phyloP scores from a whole-genome alignment of 2,797 vertebrate species.

The Aulostomus chinensis region DNA sequence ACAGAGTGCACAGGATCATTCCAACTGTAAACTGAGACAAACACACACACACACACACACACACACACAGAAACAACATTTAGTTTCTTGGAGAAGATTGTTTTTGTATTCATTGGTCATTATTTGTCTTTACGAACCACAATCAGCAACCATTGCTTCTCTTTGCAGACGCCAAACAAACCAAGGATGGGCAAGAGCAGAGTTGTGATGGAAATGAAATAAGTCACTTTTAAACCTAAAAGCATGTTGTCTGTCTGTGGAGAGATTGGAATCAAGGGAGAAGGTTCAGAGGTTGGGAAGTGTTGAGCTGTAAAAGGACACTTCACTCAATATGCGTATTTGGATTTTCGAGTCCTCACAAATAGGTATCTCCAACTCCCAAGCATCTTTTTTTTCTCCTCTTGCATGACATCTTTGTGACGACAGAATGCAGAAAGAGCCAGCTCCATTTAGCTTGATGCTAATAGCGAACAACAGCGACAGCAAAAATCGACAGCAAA shows the following conservation, averaged over 20 bases:
- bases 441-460: no score
- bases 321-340: no score
- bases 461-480: no score
- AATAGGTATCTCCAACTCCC: no score
- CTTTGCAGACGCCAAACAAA: constrained; percentile 40
- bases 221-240: neutral
- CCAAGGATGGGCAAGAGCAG: constrained; percentile 42
- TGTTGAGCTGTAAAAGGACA: neutral
- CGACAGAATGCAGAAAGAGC: no score
- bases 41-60: constrained; percentile 1
- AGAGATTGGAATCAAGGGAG: constrained; percentile 4
- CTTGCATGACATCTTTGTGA: no score
- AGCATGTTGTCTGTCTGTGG: constrained; percentile 10
- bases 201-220: constrained; percentile 9
- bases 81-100: neutral
- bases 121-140: constrained; percentile 40
- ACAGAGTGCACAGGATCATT: constrained; percentile 44
- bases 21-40: constrained; percentile 57
- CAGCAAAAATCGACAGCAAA: no score
- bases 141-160: constrained; percentile 59
- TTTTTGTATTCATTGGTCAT: neutral
- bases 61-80: neutral
- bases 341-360: no score
- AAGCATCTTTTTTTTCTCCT: no score
- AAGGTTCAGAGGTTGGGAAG: neutral